phyloP scores from a whole-genome alignment of 2,888 invertebrate genomes.

The Acronicta aceris region DNA sequence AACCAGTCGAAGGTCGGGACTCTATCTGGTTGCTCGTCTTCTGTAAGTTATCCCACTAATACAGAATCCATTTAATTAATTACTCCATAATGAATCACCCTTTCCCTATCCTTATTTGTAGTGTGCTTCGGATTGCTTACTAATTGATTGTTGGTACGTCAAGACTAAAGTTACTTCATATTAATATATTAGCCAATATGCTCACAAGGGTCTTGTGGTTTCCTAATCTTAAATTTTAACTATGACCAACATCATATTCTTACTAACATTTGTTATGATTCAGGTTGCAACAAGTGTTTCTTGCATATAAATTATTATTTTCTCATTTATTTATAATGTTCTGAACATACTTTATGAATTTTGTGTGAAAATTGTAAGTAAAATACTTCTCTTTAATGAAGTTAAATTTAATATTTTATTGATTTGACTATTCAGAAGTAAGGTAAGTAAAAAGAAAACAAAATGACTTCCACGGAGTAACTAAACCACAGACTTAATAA shows the following conservation, averaged over 20 bases:
- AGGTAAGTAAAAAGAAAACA: no score
- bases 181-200: conserved; percentile 29
- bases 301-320: no score
- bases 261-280: background rate
- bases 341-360: no score
- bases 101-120: conserved; percentile 51
- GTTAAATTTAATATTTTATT: no score
- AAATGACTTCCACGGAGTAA: no score
- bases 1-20: conserved; percentile 91
- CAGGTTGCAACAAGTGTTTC: conserved; percentile 10
- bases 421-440: no score
- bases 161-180: conserved; percentile 33
- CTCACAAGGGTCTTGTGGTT: conserved; percentile 11
- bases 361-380: no score
- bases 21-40: conserved; percentile 92
- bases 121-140: conserved; percentile 58
- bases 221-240: conserved; percentile 4
- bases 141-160: conserved; percentile 44
- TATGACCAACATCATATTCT: background rate
- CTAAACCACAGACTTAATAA: no score
- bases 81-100: conserved; percentile 57
- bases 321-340: no score
- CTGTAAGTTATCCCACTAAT: conserved; percentile 85
- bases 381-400: no score
- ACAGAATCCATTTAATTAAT: conserved; percentile 26